Conservation (phyloP, 2,797 vertebrate genomes). For the Lates japonicus region DNA sequence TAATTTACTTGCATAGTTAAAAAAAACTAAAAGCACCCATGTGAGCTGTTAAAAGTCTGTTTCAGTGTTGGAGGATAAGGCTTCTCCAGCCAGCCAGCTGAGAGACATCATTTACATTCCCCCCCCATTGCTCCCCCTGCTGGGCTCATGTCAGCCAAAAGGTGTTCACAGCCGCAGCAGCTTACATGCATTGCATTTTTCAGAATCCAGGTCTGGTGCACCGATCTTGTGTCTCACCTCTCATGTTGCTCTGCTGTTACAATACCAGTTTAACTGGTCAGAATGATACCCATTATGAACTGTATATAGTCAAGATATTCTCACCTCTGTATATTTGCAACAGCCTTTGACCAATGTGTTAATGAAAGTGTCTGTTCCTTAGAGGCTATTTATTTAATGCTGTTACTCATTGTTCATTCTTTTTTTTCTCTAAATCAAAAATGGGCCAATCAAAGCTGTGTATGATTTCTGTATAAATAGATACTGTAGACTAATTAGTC, state of each 20-base stretch:
- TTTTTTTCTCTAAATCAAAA: constrained; percentile 17
- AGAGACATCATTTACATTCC: constrained; percentile 16
- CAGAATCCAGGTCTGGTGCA: neutral
- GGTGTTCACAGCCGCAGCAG: neutral
- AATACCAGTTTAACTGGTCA: constrained; percentile 30
- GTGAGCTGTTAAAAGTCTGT: neutral
- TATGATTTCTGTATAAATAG: constrained; percentile 23
- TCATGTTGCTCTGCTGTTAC: constrained; percentile 20
- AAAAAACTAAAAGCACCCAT: neutral
- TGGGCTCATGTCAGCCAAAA: neutral
- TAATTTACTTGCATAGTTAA: neutral
- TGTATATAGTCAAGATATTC: constrained; percentile 61
- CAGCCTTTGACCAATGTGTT: constrained; percentile 21
- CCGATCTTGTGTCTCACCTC: neutral
- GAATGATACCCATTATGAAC: neutral
- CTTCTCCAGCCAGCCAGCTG: constrained; percentile 39
- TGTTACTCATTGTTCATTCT: constrained; percentile 13
- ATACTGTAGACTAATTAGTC: neutral
- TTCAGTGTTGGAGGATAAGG: neutral
- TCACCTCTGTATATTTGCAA: constrained; percentile 54
- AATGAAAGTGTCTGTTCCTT: constrained; percentile 39
- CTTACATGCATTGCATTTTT: neutral
- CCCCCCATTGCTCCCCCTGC: neutral
- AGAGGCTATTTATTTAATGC: constrained; percentile 63
- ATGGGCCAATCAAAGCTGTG: constrained; percentile 23